These are phyloP conservation scores for Melolontha melolontha DNA, from an alignment of 2,888 invertebrate species.

Conservation along the genomic window DNA sequence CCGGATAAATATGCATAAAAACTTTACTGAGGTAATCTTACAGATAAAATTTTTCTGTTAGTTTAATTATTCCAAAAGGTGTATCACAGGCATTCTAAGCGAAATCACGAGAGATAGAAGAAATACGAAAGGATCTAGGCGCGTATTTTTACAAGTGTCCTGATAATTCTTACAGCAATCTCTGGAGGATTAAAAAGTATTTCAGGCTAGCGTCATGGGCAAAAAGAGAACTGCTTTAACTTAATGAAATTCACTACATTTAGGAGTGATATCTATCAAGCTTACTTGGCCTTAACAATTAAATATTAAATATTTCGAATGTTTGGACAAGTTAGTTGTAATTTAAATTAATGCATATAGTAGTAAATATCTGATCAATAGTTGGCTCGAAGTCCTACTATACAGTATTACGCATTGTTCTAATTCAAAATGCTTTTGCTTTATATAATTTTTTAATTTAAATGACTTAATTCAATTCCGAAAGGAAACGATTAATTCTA, in stretches of 20 bases:
- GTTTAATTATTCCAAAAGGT: slow-evolving; percentile 22
- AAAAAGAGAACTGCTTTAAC: slow-evolving; percentile 26
- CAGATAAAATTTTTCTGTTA: slow-evolving; percentile 4
- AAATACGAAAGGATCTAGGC: slow-evolving; percentile 44
- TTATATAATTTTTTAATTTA: too few species aligned
- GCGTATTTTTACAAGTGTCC: slow-evolving; percentile 55
- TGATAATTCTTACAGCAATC: slow-evolving; percentile 54
- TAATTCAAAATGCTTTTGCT: too few species aligned
- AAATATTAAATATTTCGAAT: slow-evolving; percentile 7
- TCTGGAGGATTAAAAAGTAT: slow-evolving; percentile 49
- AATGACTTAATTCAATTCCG: too few species aligned
- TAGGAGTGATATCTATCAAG: slow-evolving; percentile 10
- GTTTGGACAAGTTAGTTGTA: too few species aligned
- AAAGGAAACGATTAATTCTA: too few species aligned
- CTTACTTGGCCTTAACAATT: slow-evolving; percentile 15
- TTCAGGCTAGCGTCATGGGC: slow-evolving; percentile 12
- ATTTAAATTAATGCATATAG: background rate
- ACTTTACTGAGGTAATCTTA: background rate
- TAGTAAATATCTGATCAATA: too few species aligned
- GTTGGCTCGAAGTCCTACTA: too few species aligned
- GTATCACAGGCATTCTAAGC: slow-evolving; percentile 37
- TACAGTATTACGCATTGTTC: too few species aligned
- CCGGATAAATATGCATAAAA: too few species aligned
- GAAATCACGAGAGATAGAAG: slow-evolving; percentile 43
- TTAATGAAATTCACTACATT: slow-evolving; percentile 28